A percentile compares a stretch with the other conserved stretches of the same genome.
Conservation (phyloP, 2,888 invertebrate genomes). For the Leptothorax acervorum region DNA sequence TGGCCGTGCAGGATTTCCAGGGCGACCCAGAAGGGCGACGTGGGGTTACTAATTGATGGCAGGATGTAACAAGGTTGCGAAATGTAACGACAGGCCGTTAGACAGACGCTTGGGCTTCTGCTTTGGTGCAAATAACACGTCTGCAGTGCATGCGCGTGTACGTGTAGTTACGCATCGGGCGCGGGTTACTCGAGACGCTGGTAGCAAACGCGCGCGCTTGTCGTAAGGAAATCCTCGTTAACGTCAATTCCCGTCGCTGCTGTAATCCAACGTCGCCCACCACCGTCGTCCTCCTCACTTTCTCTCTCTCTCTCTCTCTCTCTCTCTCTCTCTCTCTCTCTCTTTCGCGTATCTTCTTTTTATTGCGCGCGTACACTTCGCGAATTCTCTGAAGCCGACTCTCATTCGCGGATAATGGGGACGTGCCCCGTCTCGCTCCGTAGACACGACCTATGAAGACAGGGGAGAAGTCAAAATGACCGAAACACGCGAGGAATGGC, state of each 20-base stretch:
- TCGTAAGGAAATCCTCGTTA: conserved; percentile 75
- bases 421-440: conserved; percentile 48
- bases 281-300: conserved; percentile 23
- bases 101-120: conserved; percentile 19
- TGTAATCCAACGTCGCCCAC: conserved; percentile 67
- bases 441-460: conserved; percentile 12
- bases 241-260: conserved; percentile 73
- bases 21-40: conserved; percentile 20
- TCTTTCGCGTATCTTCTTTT: conserved; percentile 55
- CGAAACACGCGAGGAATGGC: conserved; percentile 21
- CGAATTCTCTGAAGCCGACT: conserved; percentile 65
- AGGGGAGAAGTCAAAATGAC: conserved; percentile 9
- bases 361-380: conserved; percentile 52
- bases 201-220: conserved; percentile 62
- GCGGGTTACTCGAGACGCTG: conserved; percentile 44
- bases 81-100: conserved; percentile 55
- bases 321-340: too few relatives aligned
- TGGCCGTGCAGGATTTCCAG: conserved; percentile 34
- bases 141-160: conserved; percentile 3
- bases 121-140: conserved; percentile 54
- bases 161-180: conserved; percentile 26
- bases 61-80: conserved; percentile 51
- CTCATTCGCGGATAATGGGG: conserved; percentile 68
- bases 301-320: background rate
- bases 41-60: conserved; percentile 39